Evolutionary conservation across 37 sponge, comb jelly and placozoan species (phyloP), one percentile per base, ranked within the genome.

Genomic region (Beroe ovata): DNA sequence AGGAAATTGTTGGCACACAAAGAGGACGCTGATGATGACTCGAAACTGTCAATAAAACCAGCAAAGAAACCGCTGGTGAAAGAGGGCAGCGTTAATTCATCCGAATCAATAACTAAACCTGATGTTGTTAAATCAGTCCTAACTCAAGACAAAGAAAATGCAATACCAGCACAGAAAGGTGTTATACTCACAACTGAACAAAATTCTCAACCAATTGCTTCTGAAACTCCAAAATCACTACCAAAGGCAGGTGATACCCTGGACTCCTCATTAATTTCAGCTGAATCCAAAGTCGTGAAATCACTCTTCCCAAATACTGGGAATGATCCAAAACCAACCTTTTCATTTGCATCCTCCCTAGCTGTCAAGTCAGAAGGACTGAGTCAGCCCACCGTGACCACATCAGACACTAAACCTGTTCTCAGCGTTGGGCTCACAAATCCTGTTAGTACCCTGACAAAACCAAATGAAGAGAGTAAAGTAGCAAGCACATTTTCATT

Each of bases 1-100:
- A 29, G 71, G 20, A 69, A 69, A 69, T 38, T 69, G 19, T 38
- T 69, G 36, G 71, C 71, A 21, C 36, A 29, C 36, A 69, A 69
- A 69, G 71, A 69, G 4, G 71, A 69, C 36, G 35, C 26, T 11
- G 38, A 69, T 69, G 71, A 69, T 16, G 4, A 69, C 32, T 28
- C 63, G 6, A 62, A 62, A 62, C 38, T 35, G 8, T 69, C 71
- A 8, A 69, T 69, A 3, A 69, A 69, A 28, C 71, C 71, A 21
- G 71, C 71, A 16, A 69, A 69, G 71, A 35, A 36, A 29, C 71
- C 8, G 19, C 29, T 25, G 4, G 21, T 62, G 8, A 6, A 14
- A 6, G 54, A 47, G 11, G 11, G 54, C 11, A 16, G 11, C 11
- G 6, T 11, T 16, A 16, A 6, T 16, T 16, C 6, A 16, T 16